These are phyloP conservation scores for Epirrhoe tristata DNA, from an alignment of 2,888 invertebrate genomes.

Conservation along the genomic window DNA sequence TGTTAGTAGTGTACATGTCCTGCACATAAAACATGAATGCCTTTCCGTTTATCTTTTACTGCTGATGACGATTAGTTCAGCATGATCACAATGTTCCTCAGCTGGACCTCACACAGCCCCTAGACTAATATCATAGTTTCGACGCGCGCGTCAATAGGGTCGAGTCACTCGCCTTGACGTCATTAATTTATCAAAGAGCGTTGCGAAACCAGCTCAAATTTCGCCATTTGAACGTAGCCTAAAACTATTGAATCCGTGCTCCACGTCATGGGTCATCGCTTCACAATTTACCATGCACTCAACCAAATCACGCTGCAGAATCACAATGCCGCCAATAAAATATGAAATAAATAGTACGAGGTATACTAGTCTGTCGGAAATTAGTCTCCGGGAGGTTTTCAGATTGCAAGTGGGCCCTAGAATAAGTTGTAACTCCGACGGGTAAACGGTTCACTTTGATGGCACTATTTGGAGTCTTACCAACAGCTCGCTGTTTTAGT, in stretches of 20 bases:
- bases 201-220: background rate
- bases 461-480: background rate
- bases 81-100: no score
- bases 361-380: constrained; percentile 75
- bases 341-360: constrained; percentile 66
- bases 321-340: constrained; percentile 52
- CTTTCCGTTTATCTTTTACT: no score
- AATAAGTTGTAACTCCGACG: constrained; percentile 10
- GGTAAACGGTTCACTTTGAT: constrained; percentile 9
- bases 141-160: background rate
- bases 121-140: background rate
- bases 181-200: background rate
- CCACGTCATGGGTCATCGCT: constrained; percentile 21
- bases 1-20: no score
- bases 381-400: constrained; percentile 74
- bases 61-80: no score
- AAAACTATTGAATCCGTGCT: constrained; percentile 13
- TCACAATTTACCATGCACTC: constrained; percentile 25
- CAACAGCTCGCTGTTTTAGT: background rate
- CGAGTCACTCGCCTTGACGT: background rate
- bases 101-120: no score
- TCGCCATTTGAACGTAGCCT: background rate
- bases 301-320: constrained; percentile 27
- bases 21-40: no score
- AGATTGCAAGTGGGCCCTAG: constrained; percentile 59